These are phyloP conservation scores for Ectobius pallidus DNA, from an alignment of 2,888 invertebrate genomes.

Conservation along the genomic window DNA sequence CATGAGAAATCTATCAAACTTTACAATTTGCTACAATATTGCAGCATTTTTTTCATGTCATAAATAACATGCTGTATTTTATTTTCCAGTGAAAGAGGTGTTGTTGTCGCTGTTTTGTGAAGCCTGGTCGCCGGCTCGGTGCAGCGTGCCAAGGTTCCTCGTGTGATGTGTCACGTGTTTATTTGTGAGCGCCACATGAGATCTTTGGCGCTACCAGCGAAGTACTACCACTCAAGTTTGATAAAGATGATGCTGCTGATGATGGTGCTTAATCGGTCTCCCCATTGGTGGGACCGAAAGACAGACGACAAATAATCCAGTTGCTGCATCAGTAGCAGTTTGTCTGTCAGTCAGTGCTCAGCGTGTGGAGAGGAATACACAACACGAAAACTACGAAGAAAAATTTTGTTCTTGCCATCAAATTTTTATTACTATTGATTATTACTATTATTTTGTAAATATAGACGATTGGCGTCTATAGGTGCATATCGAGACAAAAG, in stretches of 20 bases:
- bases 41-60: no score
- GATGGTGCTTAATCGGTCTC: slow-evolving; percentile 6
- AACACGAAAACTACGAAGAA: slow-evolving; percentile 29
- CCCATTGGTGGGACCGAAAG: neutral
- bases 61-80: no score
- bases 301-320: neutral
- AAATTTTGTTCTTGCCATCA: slow-evolving; percentile 44
- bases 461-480: slow-evolving; percentile 42
- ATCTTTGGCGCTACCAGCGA: neutral
- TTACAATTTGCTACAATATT: no score
- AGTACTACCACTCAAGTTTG: slow-evolving; percentile 9
- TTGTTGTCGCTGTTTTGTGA: slow-evolving; percentile 61
- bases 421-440: slow-evolving; percentile 43
- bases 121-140: slow-evolving; percentile 46
- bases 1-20: no score
- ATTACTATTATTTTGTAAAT: slow-evolving; percentile 40
- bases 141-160: slow-evolving; percentile 10
- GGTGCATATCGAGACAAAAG: slow-evolving; percentile 40
- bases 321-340: neutral
- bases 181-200: neutral
- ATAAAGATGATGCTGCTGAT: neutral
- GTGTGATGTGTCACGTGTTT: neutral
- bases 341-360: slow-evolving; percentile 17
- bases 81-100: slow-evolving; percentile 66
- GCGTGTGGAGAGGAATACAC: neutral